phyloP scores from a whole-genome alignment of 1,140 invertebrate species.

The Portunus trituberculatus region DNA sequence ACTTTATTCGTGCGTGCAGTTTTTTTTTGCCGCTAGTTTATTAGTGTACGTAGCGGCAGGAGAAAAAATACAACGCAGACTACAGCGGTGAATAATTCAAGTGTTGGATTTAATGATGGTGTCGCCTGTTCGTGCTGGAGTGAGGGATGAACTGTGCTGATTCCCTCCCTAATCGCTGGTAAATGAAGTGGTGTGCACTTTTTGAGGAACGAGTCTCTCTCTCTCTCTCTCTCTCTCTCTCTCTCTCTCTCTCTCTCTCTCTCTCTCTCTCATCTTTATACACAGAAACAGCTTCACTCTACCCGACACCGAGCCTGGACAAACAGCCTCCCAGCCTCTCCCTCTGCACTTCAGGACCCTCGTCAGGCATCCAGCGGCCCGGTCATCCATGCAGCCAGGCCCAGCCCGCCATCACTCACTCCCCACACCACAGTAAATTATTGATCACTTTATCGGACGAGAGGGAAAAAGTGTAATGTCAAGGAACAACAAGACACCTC shows the following conservation, averaged over 20 bases:
- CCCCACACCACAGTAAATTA: background rate
- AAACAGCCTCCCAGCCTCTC: background rate
- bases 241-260: constrained; percentile 41
- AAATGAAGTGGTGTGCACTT: background rate
- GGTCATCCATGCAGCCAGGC: background rate
- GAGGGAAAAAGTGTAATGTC: background rate
- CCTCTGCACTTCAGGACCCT: background rate
- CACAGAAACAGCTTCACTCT: background rate
- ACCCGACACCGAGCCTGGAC: no score
- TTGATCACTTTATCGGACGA: background rate
- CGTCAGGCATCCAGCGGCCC: background rate
- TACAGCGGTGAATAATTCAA: background rate
- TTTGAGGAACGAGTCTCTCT: background rate
- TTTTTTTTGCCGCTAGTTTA: background rate
- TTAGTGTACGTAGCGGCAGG: background rate
- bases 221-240: constrained; percentile 41
- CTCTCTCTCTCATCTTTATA: background rate
- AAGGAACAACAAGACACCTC: background rate
- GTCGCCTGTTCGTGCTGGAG: background rate
- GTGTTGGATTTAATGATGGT: background rate
- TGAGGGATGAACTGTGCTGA: background rate
- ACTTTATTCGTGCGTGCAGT: background rate
- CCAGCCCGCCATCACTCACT: background rate
- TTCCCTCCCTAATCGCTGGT: background rate
- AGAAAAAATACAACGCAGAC: background rate